A percentile compares a stretch with the other conserved stretches of the same genome.
Conservation (phyloP, 1,140 invertebrate species). For the Venturia canescens region DNA sequence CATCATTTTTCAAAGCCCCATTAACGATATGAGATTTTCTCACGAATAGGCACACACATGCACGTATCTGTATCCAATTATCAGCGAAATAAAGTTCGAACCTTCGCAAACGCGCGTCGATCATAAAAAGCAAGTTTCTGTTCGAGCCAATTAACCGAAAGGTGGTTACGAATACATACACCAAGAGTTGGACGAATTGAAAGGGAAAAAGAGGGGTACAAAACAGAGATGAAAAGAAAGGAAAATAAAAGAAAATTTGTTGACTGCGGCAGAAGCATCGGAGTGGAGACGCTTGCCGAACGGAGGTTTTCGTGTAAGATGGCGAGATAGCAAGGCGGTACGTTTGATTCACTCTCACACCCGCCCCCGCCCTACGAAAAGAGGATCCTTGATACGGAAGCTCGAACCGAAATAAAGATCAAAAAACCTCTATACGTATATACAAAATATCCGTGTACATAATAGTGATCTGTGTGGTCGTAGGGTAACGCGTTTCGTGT, state of each 20-base stretch:
- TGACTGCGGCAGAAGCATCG: slow-evolving; percentile 49
- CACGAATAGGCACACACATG: too few species aligned
- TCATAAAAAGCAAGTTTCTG: slow-evolving; percentile 3
- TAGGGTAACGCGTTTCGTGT: slow-evolving; percentile 37
- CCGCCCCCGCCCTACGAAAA: slow-evolving; percentile 28
- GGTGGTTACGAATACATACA: neutral
- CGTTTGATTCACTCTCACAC: slow-evolving; percentile 56
- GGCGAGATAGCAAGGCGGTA: slow-evolving; percentile 50
- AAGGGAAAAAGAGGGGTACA: neutral
- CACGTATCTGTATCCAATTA: too few species aligned
- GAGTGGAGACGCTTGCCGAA: slow-evolving; percentile 32
- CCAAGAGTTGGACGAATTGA: neutral
- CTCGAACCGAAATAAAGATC: neutral
- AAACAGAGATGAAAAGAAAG: slow-evolving; percentile 10
- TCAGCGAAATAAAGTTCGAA: too few species aligned
- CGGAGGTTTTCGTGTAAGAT: slow-evolving; percentile 28
- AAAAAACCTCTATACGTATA: neutral
- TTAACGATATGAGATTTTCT: too few species aligned
- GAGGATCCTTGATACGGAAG: neutral
- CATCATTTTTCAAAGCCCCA: too few species aligned
- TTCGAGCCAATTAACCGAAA: slow-evolving; percentile 24
- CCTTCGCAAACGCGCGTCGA: too few species aligned
- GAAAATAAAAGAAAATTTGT: slow-evolving; percentile 49
- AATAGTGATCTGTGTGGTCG: slow-evolving; percentile 31
- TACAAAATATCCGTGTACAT: neutral